These are phyloP conservation scores for Rhizomys pruinosus DNA, from an alignment of 2,113 vertebrate species.

Conservation along the genomic window DNA sequence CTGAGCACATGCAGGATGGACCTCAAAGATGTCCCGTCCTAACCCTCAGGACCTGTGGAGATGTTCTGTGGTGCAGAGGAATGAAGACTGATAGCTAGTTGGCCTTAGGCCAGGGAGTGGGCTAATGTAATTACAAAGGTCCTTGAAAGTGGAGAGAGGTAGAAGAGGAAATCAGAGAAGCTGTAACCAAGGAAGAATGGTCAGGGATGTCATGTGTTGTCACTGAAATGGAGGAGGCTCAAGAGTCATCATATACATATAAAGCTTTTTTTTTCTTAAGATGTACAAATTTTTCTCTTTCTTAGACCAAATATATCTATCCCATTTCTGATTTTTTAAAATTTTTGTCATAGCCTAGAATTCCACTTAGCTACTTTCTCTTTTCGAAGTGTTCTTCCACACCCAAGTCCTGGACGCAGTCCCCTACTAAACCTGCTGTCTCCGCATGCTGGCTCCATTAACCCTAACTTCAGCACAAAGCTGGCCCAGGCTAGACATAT, in stretches of 20 bases:
- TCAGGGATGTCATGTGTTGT: neutral
- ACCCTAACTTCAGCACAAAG: neutral
- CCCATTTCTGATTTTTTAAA: neutral
- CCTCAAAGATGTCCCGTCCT: neutral
- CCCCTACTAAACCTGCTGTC: neutral
- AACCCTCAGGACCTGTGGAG: neutral
- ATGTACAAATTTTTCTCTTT: neutral
- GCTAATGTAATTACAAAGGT: neutral
- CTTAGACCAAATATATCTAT: neutral
- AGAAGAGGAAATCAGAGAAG: neutral
- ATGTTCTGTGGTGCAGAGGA: neutral
- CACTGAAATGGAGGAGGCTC: neutral
- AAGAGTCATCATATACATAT: neutral
- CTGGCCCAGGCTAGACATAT: neutral
- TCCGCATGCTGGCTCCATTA: neutral
- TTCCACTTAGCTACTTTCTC: neutral
- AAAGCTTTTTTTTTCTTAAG: neutral
- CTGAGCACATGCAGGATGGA: neutral
- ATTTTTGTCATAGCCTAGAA: neutral
- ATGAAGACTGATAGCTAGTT: neutral
- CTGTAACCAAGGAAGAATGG: neutral
- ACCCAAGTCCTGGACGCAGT: neutral
- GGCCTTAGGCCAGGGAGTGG: neutral
- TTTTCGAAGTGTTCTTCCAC: neutral
- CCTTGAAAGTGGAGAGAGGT: neutral